Evolutionary conservation across 2,888 invertebrate genomes (phyloP), one percentile per base, ranked within the genome.

Genomic region (Heteromyza rotundicornis): DNA sequence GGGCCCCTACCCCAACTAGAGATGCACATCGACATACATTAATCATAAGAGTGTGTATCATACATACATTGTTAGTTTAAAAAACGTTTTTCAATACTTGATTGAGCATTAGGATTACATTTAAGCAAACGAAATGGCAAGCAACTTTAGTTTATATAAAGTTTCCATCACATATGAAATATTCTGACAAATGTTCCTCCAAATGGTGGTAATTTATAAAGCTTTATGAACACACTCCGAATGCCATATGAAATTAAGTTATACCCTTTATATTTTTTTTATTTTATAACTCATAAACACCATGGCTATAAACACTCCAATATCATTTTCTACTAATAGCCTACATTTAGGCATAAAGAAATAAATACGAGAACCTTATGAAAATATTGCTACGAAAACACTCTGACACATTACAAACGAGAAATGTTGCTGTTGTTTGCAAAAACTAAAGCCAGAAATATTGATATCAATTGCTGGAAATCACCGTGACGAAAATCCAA

Each of bases 401-500:
- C 52, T 58, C 50, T 71, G 76, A 75, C 65, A 72, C 70, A 76
- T 72, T 68, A 51, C 60, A 58, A 62, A n/a, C n/a, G 62, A 55
- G 58, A 64, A 67, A 65, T 69, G 66, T 50, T 12, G 19, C 19
- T 50, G 12, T 52, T 52, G 14, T n/a, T 27, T 24, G 24, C 52
- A n/a, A 24, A 16, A 27, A 57, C 12, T 2, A 54, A 57, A 60
- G 59, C 24, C 54, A 57, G 57, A 68, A 63, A 64, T 62, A 69
- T 64, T 60, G 65, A 56, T 35, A 59, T 60, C 60, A 63, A 70
- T 69, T 64, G 65, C 65, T 67, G 58, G 57, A 63, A 64, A 64
- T 54, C 58, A 63, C 71, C 77, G 78, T 79, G 75, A 77, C 79
- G 71, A 77, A 77, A 72, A 69, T 69, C 72, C 77, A 77, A 78